Evolutionary conservation across 2,113 vertebrate species (phyloP).

Genomic region (Burhinus oedicnemus): DNA sequence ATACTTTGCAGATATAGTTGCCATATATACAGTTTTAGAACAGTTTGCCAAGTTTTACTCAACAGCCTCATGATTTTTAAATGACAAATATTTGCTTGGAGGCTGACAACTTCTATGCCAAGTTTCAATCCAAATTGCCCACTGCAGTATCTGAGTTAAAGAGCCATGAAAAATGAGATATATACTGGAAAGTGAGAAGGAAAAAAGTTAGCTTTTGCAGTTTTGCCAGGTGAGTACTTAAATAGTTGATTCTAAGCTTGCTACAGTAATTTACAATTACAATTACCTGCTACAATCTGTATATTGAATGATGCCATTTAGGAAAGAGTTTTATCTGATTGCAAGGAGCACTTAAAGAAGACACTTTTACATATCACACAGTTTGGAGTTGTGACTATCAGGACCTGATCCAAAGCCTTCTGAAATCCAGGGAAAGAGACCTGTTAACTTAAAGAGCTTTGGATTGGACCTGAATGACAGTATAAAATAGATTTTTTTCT

Average conservation of each 20-base stretch:
- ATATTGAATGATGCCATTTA: slow-evolving; percentile 31
- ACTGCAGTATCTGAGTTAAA: slow-evolving; percentile 37
- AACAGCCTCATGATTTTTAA: slow-evolving; percentile 53
- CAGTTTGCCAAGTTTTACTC: slow-evolving; percentile 51
- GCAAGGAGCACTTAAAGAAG: slow-evolving; percentile 60
- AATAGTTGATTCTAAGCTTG: slow-evolving; percentile 35
- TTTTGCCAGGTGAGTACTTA: slow-evolving; percentile 28
- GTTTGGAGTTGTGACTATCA: slow-evolving; percentile 31
- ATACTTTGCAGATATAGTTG: neutral
- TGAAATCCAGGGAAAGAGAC: neutral
- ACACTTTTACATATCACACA: slow-evolving; percentile 38
- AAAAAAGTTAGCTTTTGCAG: slow-evolving; percentile 3
- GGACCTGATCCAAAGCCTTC: slow-evolving; percentile 32
- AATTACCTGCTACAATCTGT: slow-evolving; percentile 54
- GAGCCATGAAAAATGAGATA: slow-evolving; percentile 41
- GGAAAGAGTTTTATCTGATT: slow-evolving; percentile 65
- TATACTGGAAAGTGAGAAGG: neutral
- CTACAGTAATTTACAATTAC: slow-evolving; percentile 68
- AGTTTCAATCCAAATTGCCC: slow-evolving; percentile 60
- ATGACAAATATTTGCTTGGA: slow-evolving; percentile 74
- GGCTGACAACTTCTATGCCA: slow-evolving; percentile 47
- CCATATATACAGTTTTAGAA: neutral
- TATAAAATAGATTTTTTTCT: slow-evolving; percentile 27
- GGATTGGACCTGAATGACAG: neutral
- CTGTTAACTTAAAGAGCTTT: slow-evolving; percentile 27